These are phyloP conservation scores for Probaryconus sp. DNA, from an alignment of 1,140 invertebrate genomes.

Conservation along the genomic window DNA sequence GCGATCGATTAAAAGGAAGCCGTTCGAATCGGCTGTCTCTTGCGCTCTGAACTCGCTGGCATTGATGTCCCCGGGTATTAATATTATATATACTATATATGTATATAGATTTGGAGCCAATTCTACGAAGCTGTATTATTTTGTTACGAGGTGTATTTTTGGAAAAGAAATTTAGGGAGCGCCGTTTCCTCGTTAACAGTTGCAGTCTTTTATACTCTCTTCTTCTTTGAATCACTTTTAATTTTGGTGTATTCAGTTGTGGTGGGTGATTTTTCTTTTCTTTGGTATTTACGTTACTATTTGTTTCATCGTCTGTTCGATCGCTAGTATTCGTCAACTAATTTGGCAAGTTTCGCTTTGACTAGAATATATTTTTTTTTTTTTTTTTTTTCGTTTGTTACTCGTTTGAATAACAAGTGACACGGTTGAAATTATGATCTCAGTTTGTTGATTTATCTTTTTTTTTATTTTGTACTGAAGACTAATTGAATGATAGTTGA, in stretches of 20 bases:
- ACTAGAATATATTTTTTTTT: too few relatives aligned
- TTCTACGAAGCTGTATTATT: too few relatives aligned
- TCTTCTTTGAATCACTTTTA: slow-evolving; percentile 1
- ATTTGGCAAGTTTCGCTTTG: slow-evolving; percentile 47
- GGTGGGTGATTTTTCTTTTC: slow-evolving; percentile 33
- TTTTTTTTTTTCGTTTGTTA: slow-evolving; percentile 16
- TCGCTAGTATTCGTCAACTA: not conserved
- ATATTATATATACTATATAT: slow-evolving; percentile 29
- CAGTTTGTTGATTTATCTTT: slow-evolving; percentile 8
- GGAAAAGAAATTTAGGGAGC: not conserved
- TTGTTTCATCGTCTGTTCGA: not conserved
- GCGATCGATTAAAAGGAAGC: slow-evolving; percentile 6
- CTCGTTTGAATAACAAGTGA: slow-evolving; percentile 5
- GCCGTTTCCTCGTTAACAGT: not conserved
- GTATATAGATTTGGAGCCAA: too few relatives aligned
- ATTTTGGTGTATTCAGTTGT: slow-evolving; percentile 13
- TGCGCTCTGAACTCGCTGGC: slow-evolving; percentile 37
- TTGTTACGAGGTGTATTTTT: too few relatives aligned
- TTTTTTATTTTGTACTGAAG: not conserved
- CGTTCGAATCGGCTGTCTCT: not conserved
- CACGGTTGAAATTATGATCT: too few relatives aligned
- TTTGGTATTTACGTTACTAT: slow-evolving; percentile 34
- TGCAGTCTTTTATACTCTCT: slow-evolving; percentile 42
- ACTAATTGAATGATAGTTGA: slow-evolving; percentile 59
- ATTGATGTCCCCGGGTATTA: slow-evolving; percentile 67